Evolutionary conservation across 2,888 invertebrate genomes (phyloP).

Genomic region (Xestia ashworthii): DNA sequence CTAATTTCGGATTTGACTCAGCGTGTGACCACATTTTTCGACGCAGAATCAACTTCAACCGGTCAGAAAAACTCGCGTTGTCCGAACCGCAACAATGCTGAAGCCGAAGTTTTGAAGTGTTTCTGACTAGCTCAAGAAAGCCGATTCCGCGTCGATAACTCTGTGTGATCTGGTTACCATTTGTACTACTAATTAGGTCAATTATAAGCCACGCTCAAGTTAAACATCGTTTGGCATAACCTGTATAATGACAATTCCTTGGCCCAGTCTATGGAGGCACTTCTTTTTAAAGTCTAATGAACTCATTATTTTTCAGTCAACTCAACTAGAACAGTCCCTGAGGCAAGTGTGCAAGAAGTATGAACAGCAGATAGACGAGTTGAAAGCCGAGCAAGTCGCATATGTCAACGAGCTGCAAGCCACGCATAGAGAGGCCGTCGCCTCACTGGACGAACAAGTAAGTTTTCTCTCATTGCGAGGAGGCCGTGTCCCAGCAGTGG

Average conservation of each 20-base stretch:
- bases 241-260: not conserved
- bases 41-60: not conserved
- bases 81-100: not conserved
- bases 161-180: not conserved
- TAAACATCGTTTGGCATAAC: not conserved
- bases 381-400: slow-evolving; percentile 84
- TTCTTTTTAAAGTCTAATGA: slow-evolving; percentile 8
- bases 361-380: slow-evolving; percentile 81
- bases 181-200: too few species aligned
- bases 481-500: too few species aligned
- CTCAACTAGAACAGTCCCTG: slow-evolving; percentile 77
- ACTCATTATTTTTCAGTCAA: slow-evolving; percentile 71
- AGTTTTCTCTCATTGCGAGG: too few species aligned
- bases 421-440: slow-evolving; percentile 83
- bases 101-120: not conserved
- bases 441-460: slow-evolving; percentile 86
- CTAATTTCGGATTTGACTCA: not conserved
- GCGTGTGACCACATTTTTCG: not conserved
- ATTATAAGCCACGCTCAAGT: not conserved
- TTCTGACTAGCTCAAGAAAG: not conserved
- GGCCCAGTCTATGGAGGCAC: too few species aligned
- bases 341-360: slow-evolving; percentile 77
- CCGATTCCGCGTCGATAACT: not conserved
- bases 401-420: slow-evolving; percentile 84
- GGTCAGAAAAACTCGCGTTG: not conserved